Evolutionary conservation across 2,797 vertebrate species (phyloP).

Genomic region (Notoglanidium macrostoma): DNA sequence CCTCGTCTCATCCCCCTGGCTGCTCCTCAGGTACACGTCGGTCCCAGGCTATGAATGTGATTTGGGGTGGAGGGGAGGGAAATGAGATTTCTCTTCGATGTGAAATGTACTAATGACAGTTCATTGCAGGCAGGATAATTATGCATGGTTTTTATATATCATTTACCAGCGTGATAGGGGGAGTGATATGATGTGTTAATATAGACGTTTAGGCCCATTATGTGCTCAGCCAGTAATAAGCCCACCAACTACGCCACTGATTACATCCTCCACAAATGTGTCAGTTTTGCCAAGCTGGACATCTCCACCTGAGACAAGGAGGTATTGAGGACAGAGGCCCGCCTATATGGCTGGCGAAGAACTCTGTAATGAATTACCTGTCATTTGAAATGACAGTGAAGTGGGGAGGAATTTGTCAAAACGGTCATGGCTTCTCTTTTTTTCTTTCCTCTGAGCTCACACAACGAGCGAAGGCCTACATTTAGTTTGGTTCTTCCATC

Average conservation of each 20-base stretch:
- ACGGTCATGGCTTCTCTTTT: conserved; percentile 36
- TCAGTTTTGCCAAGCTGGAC: conserved; percentile 42
- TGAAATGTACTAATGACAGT: conserved; percentile 78
- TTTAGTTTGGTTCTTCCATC: conserved; percentile 12
- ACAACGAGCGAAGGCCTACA: conserved; percentile 11
- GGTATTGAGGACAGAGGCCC: conserved; percentile 46
- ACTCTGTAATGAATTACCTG: conserved; percentile 56
- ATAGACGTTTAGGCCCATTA: conserved; percentile 83
- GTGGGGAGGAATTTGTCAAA: conserved; percentile 51
- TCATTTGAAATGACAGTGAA: conserved; percentile 55
- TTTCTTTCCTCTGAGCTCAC: neutral
- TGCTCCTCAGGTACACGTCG: conserved; percentile 73
- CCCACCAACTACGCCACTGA: conserved; percentile 66
- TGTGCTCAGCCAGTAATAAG: conserved; percentile 74
- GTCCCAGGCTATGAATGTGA: conserved; percentile 88
- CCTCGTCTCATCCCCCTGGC: conserved; percentile 62
- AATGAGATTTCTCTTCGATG: conserved; percentile 81
- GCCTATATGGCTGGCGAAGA: conserved; percentile 28
- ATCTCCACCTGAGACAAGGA: conserved; percentile 49
- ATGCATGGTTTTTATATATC: conserved; percentile 78
- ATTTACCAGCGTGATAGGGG: conserved; percentile 78
- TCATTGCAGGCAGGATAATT: conserved; percentile 81
- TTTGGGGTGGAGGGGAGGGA: conserved; percentile 77
- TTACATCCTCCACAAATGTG: conserved; percentile 54
- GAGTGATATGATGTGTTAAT: conserved; percentile 81